Base-by-base conservation (phyloP, 2,113 vertebrate genomes). In the Telmatochromis sp. region DNA sequence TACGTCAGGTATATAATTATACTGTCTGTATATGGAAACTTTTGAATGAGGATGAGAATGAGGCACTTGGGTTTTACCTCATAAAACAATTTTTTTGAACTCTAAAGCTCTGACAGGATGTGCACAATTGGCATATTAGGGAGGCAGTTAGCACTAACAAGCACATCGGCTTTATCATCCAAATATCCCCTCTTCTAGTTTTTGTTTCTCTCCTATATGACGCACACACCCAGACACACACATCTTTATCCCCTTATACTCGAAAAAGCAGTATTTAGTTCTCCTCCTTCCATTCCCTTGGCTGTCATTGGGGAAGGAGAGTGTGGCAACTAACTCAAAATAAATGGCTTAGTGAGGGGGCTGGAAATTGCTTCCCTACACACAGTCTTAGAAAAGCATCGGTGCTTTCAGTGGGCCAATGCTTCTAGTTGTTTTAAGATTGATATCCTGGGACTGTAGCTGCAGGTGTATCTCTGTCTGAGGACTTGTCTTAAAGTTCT, bases 1-100 rank as follows among this genome's bases (percentile, higher is more conserved):
- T 92, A 85, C 78, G 90, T 91, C 83, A 90, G 79, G 6, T 85
- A n/a, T 88, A n/a, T 88, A 92, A 92, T 91, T 88, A 82, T 26
- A 54, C 9, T 37, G 51, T 28, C 49, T 35, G 81, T n/a, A 82
- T 57, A 81, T 17, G 54, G 14, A 93, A 92, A 90, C 87, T 75
- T 91, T 78, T 81, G 40, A 78, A 78, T 51, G 73, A 78, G 73
- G 26, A 51, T 51, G 26, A 70, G 73, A 94, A 91, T 3, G 83
- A 89, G 90, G 14, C 88, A 78, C 90, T 87, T 49, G 90, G 90
- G 90, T 63, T 92, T 88, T 55, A 70, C 53, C 54, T 55, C 47
- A 82, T 70, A 86, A 83, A 85, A 84, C 78, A 33, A 12, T 11
- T 87, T 55, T 87, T 60, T 90, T 21, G 23, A 85, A 78, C 42